Evolutionary conservation across 64 coral and sea anemone species (phyloP).

Genomic region (Platygyra sinensis): DNA sequence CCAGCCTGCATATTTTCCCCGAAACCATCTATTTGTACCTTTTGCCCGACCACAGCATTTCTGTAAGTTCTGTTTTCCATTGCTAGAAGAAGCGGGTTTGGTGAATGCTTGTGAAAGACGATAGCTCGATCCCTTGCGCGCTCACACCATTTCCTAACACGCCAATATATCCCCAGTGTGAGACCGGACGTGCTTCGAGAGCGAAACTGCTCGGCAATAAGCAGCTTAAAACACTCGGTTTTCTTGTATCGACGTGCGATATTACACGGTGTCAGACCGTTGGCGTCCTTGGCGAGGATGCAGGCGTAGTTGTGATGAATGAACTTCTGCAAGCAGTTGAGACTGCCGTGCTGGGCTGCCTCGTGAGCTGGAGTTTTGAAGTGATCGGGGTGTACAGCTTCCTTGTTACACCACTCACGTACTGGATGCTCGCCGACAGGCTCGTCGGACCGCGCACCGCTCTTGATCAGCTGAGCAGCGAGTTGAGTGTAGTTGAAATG

Average conservation of each 20-base stretch:
- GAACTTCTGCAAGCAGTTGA: slow-evolving; percentile 80
- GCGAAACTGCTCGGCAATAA: slow-evolving; percentile 93
- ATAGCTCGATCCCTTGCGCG: slow-evolving; percentile 80
- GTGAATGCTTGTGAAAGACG: slow-evolving; percentile 80
- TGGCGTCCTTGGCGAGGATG: slow-evolving; percentile 80
- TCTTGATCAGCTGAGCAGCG: slow-evolving; percentile 76
- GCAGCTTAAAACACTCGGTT: slow-evolving; percentile 90
- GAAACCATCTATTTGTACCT: slow-evolving; percentile 88
- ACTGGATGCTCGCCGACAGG: slow-evolving; percentile 80
- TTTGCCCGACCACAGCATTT: slow-evolving; percentile 84
- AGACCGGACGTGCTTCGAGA: slow-evolving; percentile 78
- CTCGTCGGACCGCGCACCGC: slow-evolving; percentile 84
- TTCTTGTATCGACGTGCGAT: slow-evolving; percentile 77
- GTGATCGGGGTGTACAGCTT: slow-evolving; percentile 67
- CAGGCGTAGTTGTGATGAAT: slow-evolving; percentile 91
- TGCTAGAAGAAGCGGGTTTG: slow-evolving; percentile 76
- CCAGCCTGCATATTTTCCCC: slow-evolving; percentile 80
- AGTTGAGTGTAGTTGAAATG: slow-evolving; percentile 90
- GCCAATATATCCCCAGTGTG: slow-evolving; percentile 68
- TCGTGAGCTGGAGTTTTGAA: slow-evolving; percentile 83
- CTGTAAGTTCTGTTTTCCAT: slow-evolving; percentile 84
- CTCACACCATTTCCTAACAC: slow-evolving; percentile 89
- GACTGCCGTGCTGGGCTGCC: slow-evolving; percentile 73
- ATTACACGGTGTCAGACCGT: slow-evolving; percentile 86
- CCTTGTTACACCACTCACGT: slow-evolving; percentile 81